A percentile compares a stretch with the other conserved stretches of the same genome.
Evolutionary conservation across 2,113 vertebrate species (phyloP).

Genomic region (Gallinago undulata): DNA sequence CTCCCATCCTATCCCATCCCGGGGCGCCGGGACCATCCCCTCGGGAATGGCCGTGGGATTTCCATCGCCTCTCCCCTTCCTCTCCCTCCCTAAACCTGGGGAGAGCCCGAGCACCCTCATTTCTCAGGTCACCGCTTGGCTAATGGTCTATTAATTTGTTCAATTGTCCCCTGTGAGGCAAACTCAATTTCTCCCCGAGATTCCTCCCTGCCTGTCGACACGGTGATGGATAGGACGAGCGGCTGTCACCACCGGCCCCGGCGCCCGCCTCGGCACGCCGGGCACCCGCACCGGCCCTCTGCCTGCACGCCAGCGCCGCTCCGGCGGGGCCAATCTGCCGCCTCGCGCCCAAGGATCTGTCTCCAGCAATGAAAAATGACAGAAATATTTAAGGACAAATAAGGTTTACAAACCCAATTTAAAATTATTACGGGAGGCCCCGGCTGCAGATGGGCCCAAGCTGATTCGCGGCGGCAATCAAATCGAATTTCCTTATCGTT

Average conservation of each 20-base stretch:
- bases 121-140: constrained; percentile 97
- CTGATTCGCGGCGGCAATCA: constrained; percentile 85
- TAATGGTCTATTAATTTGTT: constrained; percentile 99
- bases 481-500: constrained; percentile 99
- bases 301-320: not conserved
- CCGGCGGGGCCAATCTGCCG: not conserved
- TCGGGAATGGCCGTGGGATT: not conserved
- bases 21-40: not conserved
- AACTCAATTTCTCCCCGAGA: constrained; percentile 90
- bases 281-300: not conserved
- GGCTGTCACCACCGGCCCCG: constrained; percentile 84
- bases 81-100: constrained; percentile 8
- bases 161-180: constrained; percentile 90
- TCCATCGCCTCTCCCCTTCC: not conserved
- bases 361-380: constrained; percentile 83
- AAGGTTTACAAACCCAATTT: constrained; percentile 85
- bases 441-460: constrained; percentile 81
- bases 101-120: constrained; percentile 78
- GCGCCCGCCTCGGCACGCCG: constrained; percentile 49
- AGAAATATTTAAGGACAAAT: constrained; percentile 87
- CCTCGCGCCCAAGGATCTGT: constrained; percentile 75
- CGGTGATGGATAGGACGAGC: constrained; percentile 96
- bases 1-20: not conserved
- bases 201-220: constrained; percentile 82
- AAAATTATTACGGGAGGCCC: constrained; percentile 79